phyloP scores from a whole-genome alignment of 2,888 invertebrate species.

The Operophtera brumata region DNA sequence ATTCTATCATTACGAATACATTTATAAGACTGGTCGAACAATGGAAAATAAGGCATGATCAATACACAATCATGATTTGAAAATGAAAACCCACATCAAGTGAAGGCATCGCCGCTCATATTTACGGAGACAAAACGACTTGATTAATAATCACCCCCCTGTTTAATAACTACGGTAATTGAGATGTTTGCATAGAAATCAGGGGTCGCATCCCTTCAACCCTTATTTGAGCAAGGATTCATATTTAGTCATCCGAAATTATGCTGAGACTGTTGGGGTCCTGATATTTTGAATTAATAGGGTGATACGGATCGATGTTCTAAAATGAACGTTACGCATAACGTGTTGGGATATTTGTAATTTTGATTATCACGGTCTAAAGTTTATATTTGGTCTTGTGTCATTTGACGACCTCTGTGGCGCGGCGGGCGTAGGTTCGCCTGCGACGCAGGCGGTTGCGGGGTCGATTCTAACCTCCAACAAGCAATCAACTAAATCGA shows the following conservation, averaged over 20 bases:
- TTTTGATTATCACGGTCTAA: too few species aligned
- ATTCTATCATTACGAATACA: too few species aligned
- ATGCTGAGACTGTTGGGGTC: conserved; percentile 55
- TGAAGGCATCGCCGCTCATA: conserved; percentile 22
- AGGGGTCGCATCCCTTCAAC: conserved; percentile 50
- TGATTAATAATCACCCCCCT: conserved; percentile 64
- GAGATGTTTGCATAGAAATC: conserved; percentile 71
- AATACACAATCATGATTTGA: background rate
- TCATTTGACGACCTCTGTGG: too few species aligned
- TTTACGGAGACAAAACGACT: conserved; percentile 52
- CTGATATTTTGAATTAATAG: conserved; percentile 32
- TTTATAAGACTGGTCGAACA: background rate
- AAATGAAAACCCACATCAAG: background rate
- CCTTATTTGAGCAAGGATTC: conserved; percentile 67
- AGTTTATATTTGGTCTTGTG: too few species aligned
- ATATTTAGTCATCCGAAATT: conserved; percentile 73
- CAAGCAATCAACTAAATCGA: too few species aligned
- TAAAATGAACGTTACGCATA: background rate
- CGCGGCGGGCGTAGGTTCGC: too few species aligned
- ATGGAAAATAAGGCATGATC: background rate
- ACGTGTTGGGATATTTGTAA: too few species aligned
- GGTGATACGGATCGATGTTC: conserved; percentile 30
- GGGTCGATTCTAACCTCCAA: too few species aligned
- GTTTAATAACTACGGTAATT: conserved; percentile 77
- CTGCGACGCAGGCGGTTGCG: too few species aligned